Percentiles rank a stretch among this genome's conserved stretches.
Evolutionary conservation across 2,113 vertebrate genomes (phyloP).

Genomic region (Odobenus rosmarus): DNA sequence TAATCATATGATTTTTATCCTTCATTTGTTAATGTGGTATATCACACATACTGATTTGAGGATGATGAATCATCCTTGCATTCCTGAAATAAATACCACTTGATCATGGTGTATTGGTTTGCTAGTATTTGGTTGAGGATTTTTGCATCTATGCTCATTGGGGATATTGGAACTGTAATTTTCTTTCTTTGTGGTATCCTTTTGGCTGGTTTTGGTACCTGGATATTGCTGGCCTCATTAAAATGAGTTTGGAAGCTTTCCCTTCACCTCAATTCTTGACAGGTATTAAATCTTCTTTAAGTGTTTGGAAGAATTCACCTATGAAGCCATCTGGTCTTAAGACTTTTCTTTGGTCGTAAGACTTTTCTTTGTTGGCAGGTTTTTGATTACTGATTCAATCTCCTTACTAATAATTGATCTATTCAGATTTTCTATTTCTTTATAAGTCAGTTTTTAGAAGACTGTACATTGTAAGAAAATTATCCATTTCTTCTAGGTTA

Average conservation of each 20-base stretch:
- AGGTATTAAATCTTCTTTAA: background rate
- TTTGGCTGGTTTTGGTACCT: background rate
- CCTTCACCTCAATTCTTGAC: background rate
- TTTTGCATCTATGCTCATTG: background rate
- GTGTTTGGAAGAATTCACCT: background rate
- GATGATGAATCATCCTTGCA: background rate
- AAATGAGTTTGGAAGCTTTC: background rate
- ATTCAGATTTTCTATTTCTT: background rate
- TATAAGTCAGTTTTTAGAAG: background rate
- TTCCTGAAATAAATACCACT: background rate
- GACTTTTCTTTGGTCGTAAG: background rate
- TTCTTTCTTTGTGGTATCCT: background rate
- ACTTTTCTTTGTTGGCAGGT: background rate
- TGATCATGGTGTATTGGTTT: background rate
- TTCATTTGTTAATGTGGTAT: background rate
- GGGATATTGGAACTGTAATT: background rate
- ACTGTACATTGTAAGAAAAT: background rate
- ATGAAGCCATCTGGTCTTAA: background rate
- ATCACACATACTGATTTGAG: background rate
- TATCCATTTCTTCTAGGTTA: background rate
- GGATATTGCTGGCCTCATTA: background rate
- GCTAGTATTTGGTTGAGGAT: background rate
- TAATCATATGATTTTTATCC: background rate
- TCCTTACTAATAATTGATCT: background rate
- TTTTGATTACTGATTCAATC: background rate